Evolutionary conservation across 2,113 vertebrate genomes (phyloP), one percentile per base, ranked within the genome.

Genomic region (Phodopus roborovskii): DNA sequence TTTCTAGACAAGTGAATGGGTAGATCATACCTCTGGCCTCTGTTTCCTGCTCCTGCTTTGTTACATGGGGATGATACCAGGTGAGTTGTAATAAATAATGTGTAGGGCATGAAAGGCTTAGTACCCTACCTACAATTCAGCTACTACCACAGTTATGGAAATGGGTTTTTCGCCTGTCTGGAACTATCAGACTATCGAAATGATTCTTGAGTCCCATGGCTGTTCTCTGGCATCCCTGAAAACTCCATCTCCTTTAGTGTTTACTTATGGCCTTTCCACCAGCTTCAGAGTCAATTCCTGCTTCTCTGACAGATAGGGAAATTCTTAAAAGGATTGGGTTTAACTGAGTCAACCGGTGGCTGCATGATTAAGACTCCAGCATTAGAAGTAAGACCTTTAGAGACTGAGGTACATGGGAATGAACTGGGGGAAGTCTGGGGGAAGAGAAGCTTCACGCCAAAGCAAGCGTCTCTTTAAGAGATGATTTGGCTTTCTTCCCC

Each of bases 321-420:
- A 71, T 78, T 93, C 60, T 75, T 42, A 79, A 90, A 60, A 93
- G 83, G 62, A 70, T 93, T 92, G 89, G 86, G n/a, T 36, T 94
- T 91, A 77, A 66, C 45, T n/a, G 79, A 84, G 36, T 77, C 56
- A 74, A 89, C 28, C 82, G 89, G 71, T 89, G 83, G 66, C 24
- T 95, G 75, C 10, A 71, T 1, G 42, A 62, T 62, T 64, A 53
- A 39, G n/a, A 62, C 45, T 94, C 70, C 33, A 74, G 62, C 68
- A n/a, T n/a, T n/a, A 75, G 83, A 3, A 66, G 60, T n/a, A 77
- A 53, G 66, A 9, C 33, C 68, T 83, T 64, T 16, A 17, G 70
- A 77, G 71, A 62, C 8, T 7, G 28, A 11, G 62, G 66, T 70
- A 64, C 13, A 39, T 17, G 33, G 79, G 42, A 22, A 62, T 26